Conservation (phyloP, 2,888 invertebrate species). For the Spicauda simplicius region DNA sequence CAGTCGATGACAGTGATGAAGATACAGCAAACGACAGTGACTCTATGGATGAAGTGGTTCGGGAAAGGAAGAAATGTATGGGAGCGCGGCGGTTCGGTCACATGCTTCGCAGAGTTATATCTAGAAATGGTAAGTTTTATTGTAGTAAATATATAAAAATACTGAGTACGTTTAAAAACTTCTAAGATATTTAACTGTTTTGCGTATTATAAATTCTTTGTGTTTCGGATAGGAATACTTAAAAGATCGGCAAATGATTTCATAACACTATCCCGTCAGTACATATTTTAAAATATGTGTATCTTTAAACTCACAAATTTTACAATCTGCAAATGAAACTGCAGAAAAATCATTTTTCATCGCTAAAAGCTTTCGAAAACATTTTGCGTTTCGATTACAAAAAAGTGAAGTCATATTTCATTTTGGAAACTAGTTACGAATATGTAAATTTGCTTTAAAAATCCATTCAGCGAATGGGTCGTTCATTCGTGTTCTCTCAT, state of each 20-base stretch:
- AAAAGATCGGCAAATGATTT: too few relatives aligned
- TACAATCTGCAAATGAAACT: not conserved
- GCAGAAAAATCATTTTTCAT: constrained; percentile 1
- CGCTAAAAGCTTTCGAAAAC: not conserved
- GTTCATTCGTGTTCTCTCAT: not conserved
- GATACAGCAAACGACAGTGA: constrained; percentile 75
- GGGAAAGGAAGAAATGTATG: constrained; percentile 75
- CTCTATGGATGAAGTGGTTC: constrained; percentile 70
- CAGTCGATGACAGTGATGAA: constrained; percentile 72
- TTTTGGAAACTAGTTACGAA: constrained; percentile 7
- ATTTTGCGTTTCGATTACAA: not conserved
- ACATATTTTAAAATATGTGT: too few relatives aligned
- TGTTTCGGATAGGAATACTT: not conserved
- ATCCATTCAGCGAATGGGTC: not conserved
- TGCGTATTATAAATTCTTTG: not conserved
- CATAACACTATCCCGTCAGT: too few relatives aligned
- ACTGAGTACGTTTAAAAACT: too few relatives aligned
- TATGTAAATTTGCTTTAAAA: constrained; percentile 7
- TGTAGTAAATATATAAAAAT: not conserved
- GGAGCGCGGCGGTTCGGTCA: constrained; percentile 78
- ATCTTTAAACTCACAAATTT: not conserved
- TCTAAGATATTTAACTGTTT: not conserved
- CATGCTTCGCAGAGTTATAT: constrained; percentile 74
- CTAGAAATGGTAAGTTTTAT: constrained; percentile 74
- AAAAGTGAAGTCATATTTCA: constrained; percentile 1